These are phyloP conservation scores for Eupithecia tripunctaria DNA, from an alignment of 2,888 invertebrate genomes.

Conservation along the genomic window DNA sequence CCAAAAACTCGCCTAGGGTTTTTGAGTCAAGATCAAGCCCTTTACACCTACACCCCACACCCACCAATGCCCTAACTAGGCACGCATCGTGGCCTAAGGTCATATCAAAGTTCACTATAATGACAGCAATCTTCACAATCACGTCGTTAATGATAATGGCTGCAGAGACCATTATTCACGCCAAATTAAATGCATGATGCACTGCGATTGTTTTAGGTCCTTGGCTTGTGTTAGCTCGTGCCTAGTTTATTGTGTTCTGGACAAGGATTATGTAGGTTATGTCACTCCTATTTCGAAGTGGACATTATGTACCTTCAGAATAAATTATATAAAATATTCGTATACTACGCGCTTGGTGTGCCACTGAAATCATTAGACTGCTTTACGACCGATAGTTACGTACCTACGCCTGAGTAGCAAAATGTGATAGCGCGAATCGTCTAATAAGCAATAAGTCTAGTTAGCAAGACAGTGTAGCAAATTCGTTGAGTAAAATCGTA, in stretches of 20 bases:
- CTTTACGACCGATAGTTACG: no score
- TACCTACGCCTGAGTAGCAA: no score
- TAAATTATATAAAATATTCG: no score
- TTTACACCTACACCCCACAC: slow-evolving; percentile 9
- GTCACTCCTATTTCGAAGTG: background rate
- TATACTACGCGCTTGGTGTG: no score
- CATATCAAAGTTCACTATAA: slow-evolving; percentile 6
- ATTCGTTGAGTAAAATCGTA: no score
- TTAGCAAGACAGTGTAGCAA: no score
- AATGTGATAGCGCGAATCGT: no score
- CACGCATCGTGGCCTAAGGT: background rate
- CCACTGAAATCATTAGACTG: no score
- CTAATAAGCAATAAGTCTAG: no score
- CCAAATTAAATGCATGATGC: slow-evolving; percentile 44
- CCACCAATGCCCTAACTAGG: background rate
- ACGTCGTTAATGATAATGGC: slow-evolving; percentile 1
- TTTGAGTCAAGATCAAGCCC: slow-evolving; percentile 7
- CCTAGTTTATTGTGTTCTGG: background rate
- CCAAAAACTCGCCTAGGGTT: background rate
- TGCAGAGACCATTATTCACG: slow-evolving; percentile 53
- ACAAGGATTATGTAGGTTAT: background rate
- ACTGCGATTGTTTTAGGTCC: slow-evolving; percentile 36
- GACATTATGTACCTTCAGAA: background rate
- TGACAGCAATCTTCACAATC: slow-evolving; percentile 7
- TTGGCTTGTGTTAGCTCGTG: slow-evolving; percentile 19